Base-by-base conservation (phyloP, 2,797 vertebrate genomes). In the Orientallactaga sibirica region DNA sequence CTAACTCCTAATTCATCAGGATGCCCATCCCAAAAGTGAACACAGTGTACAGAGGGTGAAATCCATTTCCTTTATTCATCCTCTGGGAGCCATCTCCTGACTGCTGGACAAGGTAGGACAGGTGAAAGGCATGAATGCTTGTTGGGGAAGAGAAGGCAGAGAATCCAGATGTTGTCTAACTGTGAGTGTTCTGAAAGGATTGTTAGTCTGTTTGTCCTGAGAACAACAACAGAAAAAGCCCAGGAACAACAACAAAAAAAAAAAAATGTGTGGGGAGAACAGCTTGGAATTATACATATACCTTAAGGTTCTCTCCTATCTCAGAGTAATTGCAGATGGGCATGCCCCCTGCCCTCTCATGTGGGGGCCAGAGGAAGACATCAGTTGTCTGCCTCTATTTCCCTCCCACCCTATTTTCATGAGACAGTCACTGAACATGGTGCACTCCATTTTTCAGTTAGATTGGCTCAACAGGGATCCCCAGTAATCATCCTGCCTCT, bases 41-140 rank as follows among this genome's bases (percentile, higher is more conserved):
- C 52, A 20, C 52, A 82, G 96, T 15, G n/a, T 93, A 73, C 85
- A 90, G 96, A 97, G 96, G 96, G 73, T 43, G 95, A 97, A 97
- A 97, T 96, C 93, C 92, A 94, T 93, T 91, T 94, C 88, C 96
- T 94, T 94, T 95, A 90, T 93, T 80, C 75, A 88, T 95, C 96
- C 97, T 68, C 52, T 0, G 62, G 78, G 81, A 92, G 52, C 55
- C 66, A 15, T 29, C 73, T 87, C 71, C 73, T 70, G 84, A 67
- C 10, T 41, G 37, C 77, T 25, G 11, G 66, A 25, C 27, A 52
- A 66, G 62, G 67, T 62, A 75, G 71, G 25, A 6, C 78, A 37
- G 55, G 52, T 9, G 10, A 82, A 58, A 94, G 52, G 19, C 4
- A 5, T 48, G 33, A 58, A 19, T 19, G 61, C 0, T 0, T 5